phyloP scores from a whole-genome alignment of 1,140 invertebrate species.

The Neodiprion fabricii region DNA sequence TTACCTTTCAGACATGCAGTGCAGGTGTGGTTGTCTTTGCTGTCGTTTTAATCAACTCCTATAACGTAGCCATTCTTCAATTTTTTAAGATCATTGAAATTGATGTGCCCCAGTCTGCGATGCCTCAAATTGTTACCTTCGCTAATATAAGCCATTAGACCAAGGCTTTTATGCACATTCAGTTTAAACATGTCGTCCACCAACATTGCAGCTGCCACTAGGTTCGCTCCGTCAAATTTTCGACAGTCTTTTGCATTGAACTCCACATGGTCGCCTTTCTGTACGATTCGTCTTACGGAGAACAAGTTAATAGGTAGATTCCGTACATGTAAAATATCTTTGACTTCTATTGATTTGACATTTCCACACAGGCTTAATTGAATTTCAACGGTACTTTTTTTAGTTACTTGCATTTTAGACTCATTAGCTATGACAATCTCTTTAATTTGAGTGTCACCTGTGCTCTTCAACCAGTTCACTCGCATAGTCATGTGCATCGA shows the following conservation, averaged over 20 bases:
- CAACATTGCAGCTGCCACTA: slow-evolving; percentile 33
- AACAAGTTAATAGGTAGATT: slow-evolving; percentile 15
- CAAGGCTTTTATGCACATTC: background rate
- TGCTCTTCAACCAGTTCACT: slow-evolving; percentile 29
- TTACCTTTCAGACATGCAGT: slow-evolving; percentile 42
- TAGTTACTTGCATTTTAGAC: background rate
- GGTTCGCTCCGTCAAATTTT: background rate
- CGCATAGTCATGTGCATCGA: slow-evolving; percentile 37
- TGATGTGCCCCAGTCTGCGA: slow-evolving; percentile 27
- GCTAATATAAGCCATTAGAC: background rate
- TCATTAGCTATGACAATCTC: slow-evolving; percentile 9
- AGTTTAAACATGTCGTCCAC: slow-evolving; percentile 34
- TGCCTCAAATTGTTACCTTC: slow-evolving; percentile 20
- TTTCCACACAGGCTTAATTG: background rate
- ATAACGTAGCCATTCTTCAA: slow-evolving; percentile 36
- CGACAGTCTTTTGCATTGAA: background rate
- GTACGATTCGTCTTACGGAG: slow-evolving; percentile 12
- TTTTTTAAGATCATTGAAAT: slow-evolving; percentile 30
- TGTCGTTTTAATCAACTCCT: slow-evolving; percentile 18
- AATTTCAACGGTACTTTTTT: background rate
- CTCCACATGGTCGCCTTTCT: background rate
- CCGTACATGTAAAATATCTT: slow-evolving; percentile 17
- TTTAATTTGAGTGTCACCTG: background rate
- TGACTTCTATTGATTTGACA: background rate
- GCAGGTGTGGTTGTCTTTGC: slow-evolving; percentile 22